Percentiles rank a stretch among this genome's conserved stretches.
phyloP scores from a whole-genome alignment of 2,113 vertebrate genomes.

The Chloroceryle aenea region DNA sequence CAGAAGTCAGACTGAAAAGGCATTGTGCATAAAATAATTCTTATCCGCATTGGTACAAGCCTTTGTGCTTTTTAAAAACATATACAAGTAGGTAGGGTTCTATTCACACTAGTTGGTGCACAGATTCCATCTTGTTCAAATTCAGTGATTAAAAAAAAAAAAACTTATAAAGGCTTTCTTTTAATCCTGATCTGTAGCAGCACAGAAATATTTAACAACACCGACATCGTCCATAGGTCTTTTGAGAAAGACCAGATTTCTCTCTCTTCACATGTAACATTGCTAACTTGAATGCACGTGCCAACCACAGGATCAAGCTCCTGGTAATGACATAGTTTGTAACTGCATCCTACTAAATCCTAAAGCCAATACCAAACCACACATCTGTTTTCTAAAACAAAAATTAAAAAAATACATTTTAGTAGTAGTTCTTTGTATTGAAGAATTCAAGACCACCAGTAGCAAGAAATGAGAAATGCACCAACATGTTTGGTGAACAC shows the following conservation, averaged over 20 bases:
- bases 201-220: conserved; percentile 34
- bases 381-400: background rate
- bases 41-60: background rate
- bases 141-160: background rate
- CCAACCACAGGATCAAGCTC: background rate
- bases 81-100: background rate
- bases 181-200: conserved; percentile 45
- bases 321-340: background rate
- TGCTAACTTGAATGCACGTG: background rate
- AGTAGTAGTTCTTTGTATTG: background rate
- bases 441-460: background rate
- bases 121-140: conserved; percentile 40
- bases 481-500: background rate
- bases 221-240: conserved; percentile 24
- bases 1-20: conserved; percentile 72
- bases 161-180: conserved; percentile 13
- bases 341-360: background rate
- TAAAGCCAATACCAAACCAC: background rate
- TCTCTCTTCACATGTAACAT: background rate
- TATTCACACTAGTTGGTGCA: background rate
- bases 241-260: conserved; percentile 63
- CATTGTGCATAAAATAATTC: conserved; percentile 70
- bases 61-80: conserved; percentile 44
- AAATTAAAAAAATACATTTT: background rate
- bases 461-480: background rate